These are phyloP conservation scores for Diorhabda carinulata DNA, from an alignment of 1,140 invertebrate genomes.

Conservation along the genomic window DNA sequence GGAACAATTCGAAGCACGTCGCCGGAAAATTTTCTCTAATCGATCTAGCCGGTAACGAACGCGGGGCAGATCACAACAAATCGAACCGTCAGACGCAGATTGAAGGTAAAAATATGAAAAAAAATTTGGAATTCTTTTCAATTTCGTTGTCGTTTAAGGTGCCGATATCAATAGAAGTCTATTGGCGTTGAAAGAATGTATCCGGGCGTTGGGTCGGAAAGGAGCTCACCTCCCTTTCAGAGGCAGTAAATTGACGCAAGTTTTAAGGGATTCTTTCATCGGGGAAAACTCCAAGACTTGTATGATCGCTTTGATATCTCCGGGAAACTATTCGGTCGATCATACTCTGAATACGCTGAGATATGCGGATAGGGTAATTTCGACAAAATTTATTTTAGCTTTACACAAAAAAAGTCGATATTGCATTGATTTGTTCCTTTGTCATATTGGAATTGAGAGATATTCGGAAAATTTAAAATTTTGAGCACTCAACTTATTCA, in stretches of 20 bases:
- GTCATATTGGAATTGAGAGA: no score
- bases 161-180: conserved; percentile 99
- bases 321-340: conserved; percentile 91
- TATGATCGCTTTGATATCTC: conserved; percentile 99
- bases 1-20: conserved; percentile 65
- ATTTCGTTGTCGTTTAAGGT: conserved; percentile 43
- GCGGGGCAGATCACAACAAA: conserved; percentile 96
- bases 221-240: conserved; percentile 96
- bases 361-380: conserved; percentile 81
- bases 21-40: conserved; percentile 97
- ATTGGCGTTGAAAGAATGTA: conserved; percentile 96
- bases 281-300: conserved; percentile 97
- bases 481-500: no score
- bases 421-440: no score
- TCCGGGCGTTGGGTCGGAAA: conserved; percentile 90
- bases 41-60: conserved; percentile 97
- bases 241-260: conserved; percentile 96
- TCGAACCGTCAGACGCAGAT: conserved; percentile 93
- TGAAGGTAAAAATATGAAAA: conserved; percentile 62
- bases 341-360: conserved; percentile 96
- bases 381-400: no score
- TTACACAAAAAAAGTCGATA: no score
- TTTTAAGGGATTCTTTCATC: conserved; percentile 97
- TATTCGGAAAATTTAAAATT: no score
- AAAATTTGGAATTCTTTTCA: neutral